phyloP scores from a whole-genome alignment of 2,888 invertebrate species.

The Hofmannophila pseudospretella region DNA sequence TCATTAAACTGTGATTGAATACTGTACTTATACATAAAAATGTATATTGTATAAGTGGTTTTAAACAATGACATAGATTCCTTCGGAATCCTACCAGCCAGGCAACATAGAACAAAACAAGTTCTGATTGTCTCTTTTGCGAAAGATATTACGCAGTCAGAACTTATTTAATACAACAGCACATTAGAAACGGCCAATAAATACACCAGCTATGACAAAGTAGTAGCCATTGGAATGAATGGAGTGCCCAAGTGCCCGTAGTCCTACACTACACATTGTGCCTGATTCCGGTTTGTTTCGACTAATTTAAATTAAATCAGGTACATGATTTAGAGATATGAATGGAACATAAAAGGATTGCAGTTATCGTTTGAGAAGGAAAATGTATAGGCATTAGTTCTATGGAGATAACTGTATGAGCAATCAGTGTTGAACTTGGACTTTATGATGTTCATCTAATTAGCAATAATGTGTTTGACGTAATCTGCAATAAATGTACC shows the following conservation, averaged over 20 bases:
- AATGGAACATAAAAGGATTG: neutral
- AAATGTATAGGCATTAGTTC: no score
- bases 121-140: constrained; percentile 30
- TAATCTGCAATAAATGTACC: neutral
- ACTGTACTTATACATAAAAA: no score
- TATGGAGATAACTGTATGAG: no score
- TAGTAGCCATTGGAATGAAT: constrained; percentile 7
- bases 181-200: constrained; percentile 36
- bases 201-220: constrained; percentile 30
- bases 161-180: constrained; percentile 25
- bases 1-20: neutral
- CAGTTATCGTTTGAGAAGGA: no score
- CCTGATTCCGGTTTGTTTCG: no score
- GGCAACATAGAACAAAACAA: constrained; percentile 15
- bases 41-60: neutral
- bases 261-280: constrained; percentile 5
- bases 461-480: neutral
- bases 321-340: neutral
- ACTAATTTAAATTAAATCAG: neutral
- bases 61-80: no score
- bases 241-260: neutral
- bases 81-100: neutral
- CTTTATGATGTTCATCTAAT: neutral
- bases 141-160: constrained; percentile 27
- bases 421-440: no score